Conservation (phyloP, 2,888 invertebrate species). For the Biston stratarius region DNA sequence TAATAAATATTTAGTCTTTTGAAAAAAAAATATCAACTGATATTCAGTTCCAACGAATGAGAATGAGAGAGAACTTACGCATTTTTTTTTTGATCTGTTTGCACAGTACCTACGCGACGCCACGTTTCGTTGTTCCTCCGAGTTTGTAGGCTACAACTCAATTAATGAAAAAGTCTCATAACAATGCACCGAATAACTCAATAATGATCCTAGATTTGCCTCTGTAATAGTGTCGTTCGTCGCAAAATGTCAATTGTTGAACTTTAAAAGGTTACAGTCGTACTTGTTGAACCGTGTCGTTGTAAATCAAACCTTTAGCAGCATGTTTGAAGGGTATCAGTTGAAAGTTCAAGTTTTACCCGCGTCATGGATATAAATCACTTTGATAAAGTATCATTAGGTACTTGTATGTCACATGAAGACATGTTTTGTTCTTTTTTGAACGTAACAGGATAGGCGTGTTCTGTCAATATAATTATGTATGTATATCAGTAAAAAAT, state of each 20-base stretch:
- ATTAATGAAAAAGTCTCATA: conserved; percentile 22
- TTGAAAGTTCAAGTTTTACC: conserved; percentile 66
- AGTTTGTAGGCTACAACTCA: neutral
- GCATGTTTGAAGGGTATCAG: conserved; percentile 70
- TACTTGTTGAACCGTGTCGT: conserved; percentile 71
- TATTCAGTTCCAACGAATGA: too few species aligned
- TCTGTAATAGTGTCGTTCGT: conserved; percentile 67
- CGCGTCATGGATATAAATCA: conserved; percentile 48
- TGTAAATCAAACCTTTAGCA: conserved; percentile 70
- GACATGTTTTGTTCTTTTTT: conserved; percentile 33
- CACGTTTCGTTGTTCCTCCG: conserved; percentile 1
- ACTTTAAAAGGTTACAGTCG: conserved; percentile 73
- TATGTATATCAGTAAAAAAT: conserved; percentile 5
- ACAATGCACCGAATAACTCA: conserved; percentile 54
- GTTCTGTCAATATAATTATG: too few species aligned
- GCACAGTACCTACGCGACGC: neutral
- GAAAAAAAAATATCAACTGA: too few species aligned
- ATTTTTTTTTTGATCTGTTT: neutral
- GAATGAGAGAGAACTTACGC: too few species aligned
- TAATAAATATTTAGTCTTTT: too few species aligned
- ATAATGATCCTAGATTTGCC: conserved; percentile 65
- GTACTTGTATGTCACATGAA: conserved; percentile 21
- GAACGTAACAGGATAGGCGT: conserved; percentile 13
- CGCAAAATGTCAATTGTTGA: conserved; percentile 79
- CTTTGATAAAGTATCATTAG: conserved; percentile 38